Evolutionary conservation across 2,888 invertebrate genomes (phyloP), one percentile per base, ranked within the genome.

Genomic region (Parasteatoda lunata): DNA sequence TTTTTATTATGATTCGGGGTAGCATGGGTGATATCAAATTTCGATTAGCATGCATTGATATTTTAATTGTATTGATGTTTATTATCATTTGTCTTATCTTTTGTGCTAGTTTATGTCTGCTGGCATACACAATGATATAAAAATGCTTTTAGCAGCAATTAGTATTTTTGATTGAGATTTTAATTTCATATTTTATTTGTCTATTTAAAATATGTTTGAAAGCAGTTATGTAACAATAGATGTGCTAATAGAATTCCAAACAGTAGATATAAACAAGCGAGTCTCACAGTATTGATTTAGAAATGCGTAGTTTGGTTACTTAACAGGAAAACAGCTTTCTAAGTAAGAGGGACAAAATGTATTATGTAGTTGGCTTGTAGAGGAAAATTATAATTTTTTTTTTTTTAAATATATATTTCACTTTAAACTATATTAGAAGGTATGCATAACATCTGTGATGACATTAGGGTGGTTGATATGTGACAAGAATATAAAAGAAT

Each of bases 61-160:
- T 59, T 59, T 54, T 1, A 59, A 59, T 59, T 59, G 9, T 59
- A n/a, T 5, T 59, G 59, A 13, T 13, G 59, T 59, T 13, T 59
- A 13, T 59, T 59, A 59, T 4, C 7, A 47, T 69, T 69, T 8
- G 47, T 47, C 6, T n/a, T 47, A 47, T 45, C 8, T 48, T 9
- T 59, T n/a, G 11, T 59, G 8, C 48, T 51, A 51, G 30, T 30
- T 30, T 30, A 82, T 49, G 64, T 71, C 76, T 54, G 80, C 85
- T 86, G 85, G 85, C 85, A 86, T 86, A 86, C 85, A 86, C 85
- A 80, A 79, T 86, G 80, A 81, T 86, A 86, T 81, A 86, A 86
- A 84, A 86, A 86, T 86, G 85, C 85, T 86, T 86, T 86, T 86
- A 86, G 85, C 85, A 71, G 77, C 85, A 86, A 77, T 59, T 54